A percentile compares a stretch with the other conserved stretches of the same genome.
Evolutionary conservation across 2,888 invertebrate species (phyloP).

Genomic region (Rotaria socialis): DNA sequence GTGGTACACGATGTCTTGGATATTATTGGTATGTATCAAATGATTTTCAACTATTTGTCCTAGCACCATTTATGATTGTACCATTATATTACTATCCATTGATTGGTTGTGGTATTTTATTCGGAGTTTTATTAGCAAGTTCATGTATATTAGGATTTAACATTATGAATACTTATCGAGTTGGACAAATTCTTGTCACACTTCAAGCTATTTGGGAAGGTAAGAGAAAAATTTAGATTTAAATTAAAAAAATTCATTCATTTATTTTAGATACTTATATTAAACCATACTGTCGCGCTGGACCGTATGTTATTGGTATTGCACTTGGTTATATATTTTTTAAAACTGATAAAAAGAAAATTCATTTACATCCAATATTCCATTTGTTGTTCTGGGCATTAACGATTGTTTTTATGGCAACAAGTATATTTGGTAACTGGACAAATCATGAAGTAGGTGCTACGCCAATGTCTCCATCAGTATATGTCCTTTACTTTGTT

Average conservation of each 20-base stretch:
- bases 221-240: neutral
- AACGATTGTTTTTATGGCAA: constrained; percentile 27
- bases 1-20: constrained; percentile 42
- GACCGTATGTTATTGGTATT: constrained; percentile 44
- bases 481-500: constrained; percentile 42
- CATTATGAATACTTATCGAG: neutral
- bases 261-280: constrained; percentile 40
- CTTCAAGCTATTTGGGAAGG: constrained; percentile 22
- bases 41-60: constrained; percentile 44
- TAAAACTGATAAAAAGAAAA: neutral
- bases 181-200: neutral
- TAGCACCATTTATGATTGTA: constrained; percentile 38
- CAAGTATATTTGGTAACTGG: constrained; percentile 42
- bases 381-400: constrained; percentile 39
- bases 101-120: neutral
- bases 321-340: constrained; percentile 45
- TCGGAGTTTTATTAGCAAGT: neutral
- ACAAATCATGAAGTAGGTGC: constrained; percentile 39
- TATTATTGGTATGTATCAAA: constrained; percentile 46
- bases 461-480: constrained; percentile 36
- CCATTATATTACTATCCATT: constrained; percentile 7
- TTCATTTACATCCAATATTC: neutral
- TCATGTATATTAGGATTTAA: neutral
- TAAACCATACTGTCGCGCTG: constrained; percentile 44
- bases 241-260: too few relatives aligned